A percentile compares a stretch with the other conserved stretches of the same genome.
These are phyloP conservation scores for Enteromius anoplus DNA, from an alignment of 2,797 vertebrate species.

Conservation along the genomic window DNA sequence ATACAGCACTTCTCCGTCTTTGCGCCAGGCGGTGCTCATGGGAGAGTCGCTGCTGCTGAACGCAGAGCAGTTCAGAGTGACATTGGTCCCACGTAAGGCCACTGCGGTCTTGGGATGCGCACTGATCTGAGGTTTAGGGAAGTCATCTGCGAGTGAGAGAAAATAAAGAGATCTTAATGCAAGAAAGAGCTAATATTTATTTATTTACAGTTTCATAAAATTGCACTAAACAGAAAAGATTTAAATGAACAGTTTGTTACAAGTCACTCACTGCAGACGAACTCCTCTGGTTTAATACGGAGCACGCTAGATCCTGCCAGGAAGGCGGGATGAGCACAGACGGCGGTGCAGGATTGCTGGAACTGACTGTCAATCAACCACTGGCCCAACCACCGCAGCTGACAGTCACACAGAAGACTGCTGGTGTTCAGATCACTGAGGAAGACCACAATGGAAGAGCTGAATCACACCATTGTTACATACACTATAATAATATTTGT, in stretches of 20 bases:
- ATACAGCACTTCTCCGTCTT: slow-evolving; percentile 90
- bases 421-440: slow-evolving; percentile 91
- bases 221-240: neutral
- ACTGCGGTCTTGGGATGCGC: slow-evolving; percentile 93
- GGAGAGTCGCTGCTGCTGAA: slow-evolving; percentile 96
- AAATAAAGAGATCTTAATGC: neutral
- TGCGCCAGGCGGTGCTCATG: slow-evolving; percentile 97
- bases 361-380: slow-evolving; percentile 92
- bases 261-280: slow-evolving; percentile 91
- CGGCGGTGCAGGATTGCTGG: slow-evolving; percentile 79
- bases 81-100: slow-evolving; percentile 88
- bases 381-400: slow-evolving; percentile 92
- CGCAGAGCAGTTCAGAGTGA: slow-evolving; percentile 94
- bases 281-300: slow-evolving; percentile 84
- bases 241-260: too few relatives aligned
- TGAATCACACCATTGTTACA: neutral
- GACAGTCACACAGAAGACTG: slow-evolving; percentile 96
- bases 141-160: slow-evolving; percentile 82
- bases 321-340: slow-evolving; percentile 91
- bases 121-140: slow-evolving; percentile 96
- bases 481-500: too few relatives aligned
- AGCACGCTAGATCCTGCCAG: slow-evolving; percentile 93
- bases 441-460: neutral
- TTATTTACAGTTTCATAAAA: neutral
- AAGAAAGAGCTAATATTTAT: neutral